phyloP scores from a whole-genome alignment of 2,797 vertebrate species.

The Aselliscus stoliczkanus region DNA sequence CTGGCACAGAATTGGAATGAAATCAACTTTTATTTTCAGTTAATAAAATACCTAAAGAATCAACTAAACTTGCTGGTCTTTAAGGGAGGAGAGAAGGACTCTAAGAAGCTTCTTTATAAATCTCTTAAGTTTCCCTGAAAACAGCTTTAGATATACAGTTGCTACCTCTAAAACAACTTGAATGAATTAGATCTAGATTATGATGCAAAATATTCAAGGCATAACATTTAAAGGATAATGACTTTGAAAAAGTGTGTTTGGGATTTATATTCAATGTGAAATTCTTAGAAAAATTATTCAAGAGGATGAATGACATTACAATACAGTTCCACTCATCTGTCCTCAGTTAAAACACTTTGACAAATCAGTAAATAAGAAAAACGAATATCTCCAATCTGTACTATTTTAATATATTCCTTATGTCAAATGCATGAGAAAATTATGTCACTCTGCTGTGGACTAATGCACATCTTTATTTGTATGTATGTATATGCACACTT shows the following conservation, averaged over 20 bases:
- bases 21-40: conserved; percentile 6
- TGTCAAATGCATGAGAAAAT: not conserved
- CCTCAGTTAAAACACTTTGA: conserved; percentile 28
- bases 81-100: not conserved
- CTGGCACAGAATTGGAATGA: not conserved
- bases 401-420: not conserved
- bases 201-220: not conserved
- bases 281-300: conserved; percentile 29
- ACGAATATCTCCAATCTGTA: not conserved
- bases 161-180: not conserved
- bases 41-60: conserved; percentile 38
- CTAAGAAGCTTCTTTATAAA: not conserved
- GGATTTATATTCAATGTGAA: not conserved
- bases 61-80: conserved; percentile 1
- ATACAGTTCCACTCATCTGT: conserved; percentile 1
- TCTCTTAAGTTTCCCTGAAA: not conserved
- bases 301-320: conserved; percentile 6
- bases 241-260: not conserved
- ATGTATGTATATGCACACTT: not conserved
- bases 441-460: not conserved
- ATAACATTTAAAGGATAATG: not conserved
- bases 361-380: not conserved
- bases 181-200: conserved; percentile 4
- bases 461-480: not conserved
- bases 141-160: not conserved